Evolutionary conservation across 2,797 vertebrate species (phyloP).

Genomic region (Mycteria americana): DNA sequence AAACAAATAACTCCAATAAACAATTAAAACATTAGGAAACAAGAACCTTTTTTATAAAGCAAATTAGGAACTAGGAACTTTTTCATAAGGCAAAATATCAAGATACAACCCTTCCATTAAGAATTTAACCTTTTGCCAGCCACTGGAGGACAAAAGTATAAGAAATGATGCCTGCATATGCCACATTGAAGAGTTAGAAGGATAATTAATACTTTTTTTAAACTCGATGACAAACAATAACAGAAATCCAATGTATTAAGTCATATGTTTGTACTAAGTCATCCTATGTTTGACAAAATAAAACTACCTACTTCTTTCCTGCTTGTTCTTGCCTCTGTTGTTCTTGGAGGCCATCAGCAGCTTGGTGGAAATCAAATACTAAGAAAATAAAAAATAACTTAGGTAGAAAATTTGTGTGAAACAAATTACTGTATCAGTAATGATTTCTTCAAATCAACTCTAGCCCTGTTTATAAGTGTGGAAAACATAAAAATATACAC

Average conservation of each 20-base stretch:
- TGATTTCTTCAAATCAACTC: not conserved
- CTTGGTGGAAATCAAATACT: conserved; percentile 99
- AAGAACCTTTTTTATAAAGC: not conserved
- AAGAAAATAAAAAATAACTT: conserved; percentile 43
- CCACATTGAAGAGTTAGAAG: not conserved
- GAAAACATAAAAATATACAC: not conserved
- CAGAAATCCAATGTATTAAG: not conserved
- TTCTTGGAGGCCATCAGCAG: conserved; percentile 96
- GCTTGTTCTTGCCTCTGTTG: conserved; percentile 96
- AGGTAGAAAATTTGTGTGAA: not conserved
- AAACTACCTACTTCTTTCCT: conserved; percentile 90
- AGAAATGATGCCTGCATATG: not conserved
- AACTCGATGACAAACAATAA: not conserved
- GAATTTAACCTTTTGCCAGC: not conserved
- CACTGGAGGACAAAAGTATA: not conserved
- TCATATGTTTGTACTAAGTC: not conserved
- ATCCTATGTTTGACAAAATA: not conserved
- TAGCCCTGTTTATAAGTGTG: not conserved
- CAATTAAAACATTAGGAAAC: not conserved
- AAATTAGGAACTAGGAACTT: not conserved
- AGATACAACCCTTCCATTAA: not conserved
- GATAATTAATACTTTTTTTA: not conserved
- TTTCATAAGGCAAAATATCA: not conserved
- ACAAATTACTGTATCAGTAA: not conserved
- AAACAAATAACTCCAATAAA: not conserved